Percentiles rank a stretch among this genome's conserved stretches.
These are phyloP conservation scores for Taenioides sp. DNA, from an alignment of 2,797 vertebrate genomes.

Conservation along the genomic window DNA sequence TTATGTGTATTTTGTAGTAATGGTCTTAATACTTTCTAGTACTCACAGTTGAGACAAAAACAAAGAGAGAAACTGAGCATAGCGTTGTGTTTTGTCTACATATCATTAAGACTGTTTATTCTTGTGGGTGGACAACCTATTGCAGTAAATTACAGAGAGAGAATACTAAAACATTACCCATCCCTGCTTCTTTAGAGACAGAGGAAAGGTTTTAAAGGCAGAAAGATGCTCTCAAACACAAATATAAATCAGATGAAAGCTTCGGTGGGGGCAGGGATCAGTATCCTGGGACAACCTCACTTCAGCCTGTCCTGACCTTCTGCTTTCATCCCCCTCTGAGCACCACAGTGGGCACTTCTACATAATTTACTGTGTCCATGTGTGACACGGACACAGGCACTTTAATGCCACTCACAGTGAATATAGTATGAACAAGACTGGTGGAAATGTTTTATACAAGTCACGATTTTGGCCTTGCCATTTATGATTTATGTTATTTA, in stretches of 20 bases:
- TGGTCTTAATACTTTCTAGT: neutral
- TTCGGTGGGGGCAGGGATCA: constrained; percentile 13
- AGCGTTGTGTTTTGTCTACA: neutral
- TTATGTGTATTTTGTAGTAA: neutral
- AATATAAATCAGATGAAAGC: constrained; percentile 61
- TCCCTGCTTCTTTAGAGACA: constrained; percentile 1
- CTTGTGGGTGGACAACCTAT: constrained; percentile 8
- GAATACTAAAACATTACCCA: constrained; percentile 18
- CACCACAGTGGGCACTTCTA: constrained; percentile 35
- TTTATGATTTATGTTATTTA: too few species aligned
- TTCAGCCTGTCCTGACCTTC: constrained; percentile 38
- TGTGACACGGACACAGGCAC: constrained; percentile 8
- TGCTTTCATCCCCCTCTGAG: constrained; percentile 66
- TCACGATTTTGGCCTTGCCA: too few species aligned
- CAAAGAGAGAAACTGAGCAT: neutral
- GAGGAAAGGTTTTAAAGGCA: neutral
- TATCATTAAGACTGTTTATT: constrained; percentile 17
- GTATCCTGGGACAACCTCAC: constrained; percentile 45
- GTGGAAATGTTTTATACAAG: neutral
- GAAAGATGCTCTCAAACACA: constrained; percentile 19
- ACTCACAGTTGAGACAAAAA: neutral
- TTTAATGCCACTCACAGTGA: neutral
- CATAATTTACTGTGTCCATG: constrained; percentile 55
- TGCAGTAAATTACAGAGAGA: constrained; percentile 30
- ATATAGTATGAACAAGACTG: neutral